These are phyloP conservation scores for Limosa lapponica DNA, from an alignment of 2,797 vertebrate species.

Conservation along the genomic window DNA sequence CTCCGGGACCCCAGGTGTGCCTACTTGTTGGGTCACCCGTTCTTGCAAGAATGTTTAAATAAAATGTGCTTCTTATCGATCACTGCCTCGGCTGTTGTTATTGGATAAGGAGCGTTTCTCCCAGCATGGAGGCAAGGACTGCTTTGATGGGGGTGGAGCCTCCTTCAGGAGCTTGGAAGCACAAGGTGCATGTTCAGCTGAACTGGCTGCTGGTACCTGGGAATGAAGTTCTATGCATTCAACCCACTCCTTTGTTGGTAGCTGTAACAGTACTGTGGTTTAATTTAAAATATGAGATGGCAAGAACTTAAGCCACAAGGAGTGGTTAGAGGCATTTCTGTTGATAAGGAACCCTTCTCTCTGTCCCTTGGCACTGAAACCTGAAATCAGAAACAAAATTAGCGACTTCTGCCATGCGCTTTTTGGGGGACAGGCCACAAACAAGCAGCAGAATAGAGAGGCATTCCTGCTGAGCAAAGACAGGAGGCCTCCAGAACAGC, in stretches of 20 bases:
- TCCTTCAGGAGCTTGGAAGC: not conserved
- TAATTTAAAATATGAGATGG: not conserved
- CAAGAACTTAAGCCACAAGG: not conserved
- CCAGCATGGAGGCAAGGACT: not conserved
- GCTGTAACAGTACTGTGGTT: not conserved
- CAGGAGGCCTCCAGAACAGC: not conserved
- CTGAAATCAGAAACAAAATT: not conserved
- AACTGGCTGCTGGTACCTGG: not conserved
- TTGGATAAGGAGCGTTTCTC: too few relatives aligned
- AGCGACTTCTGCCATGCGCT: not conserved
- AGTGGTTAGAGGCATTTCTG: not conserved
- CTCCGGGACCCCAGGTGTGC: too few relatives aligned
- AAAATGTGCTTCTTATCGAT: too few relatives aligned
- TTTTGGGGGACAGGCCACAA: not conserved
- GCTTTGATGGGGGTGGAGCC: not conserved
- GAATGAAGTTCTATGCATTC: not conserved
- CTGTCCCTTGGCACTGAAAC: not conserved
- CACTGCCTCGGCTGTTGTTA: too few relatives aligned
- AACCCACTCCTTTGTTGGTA: not conserved
- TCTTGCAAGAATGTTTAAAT: too few relatives aligned
- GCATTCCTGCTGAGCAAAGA: not conserved
- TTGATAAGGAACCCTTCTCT: not conserved
- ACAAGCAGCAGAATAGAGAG: not conserved
- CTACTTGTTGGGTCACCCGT: too few relatives aligned
- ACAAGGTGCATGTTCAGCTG: not conserved